Evolutionary conservation across 2,888 invertebrate genomes (phyloP), one percentile per base, ranked within the genome.

Genomic region (Danaus chrysippus): DNA sequence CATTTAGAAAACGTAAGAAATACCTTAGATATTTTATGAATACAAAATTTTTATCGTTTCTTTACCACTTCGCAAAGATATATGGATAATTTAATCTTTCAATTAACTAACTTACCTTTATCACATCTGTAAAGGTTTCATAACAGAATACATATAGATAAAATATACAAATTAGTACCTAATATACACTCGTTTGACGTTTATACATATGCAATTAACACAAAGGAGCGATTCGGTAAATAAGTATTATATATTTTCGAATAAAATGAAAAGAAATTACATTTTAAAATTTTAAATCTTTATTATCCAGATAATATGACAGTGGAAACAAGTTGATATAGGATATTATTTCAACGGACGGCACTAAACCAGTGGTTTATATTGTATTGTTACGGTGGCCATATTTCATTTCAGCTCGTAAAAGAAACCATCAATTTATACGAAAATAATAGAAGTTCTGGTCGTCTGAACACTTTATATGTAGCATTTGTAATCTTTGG

Each of bases 371-470:
- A 57, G 68, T 66, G 68, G 70, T 78, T 75, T 76, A 76, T 78
- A 67, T 68, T 62, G 68, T 71, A 68, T 73, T 73, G 73, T 68
- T 72, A 70, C 67, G 61, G 65, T 43, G 61, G 58, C 59, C 63
- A 68, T 76, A 72, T 69, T 72, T 76, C 73, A 76, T 72, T 68
- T 60, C 59, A 58, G 61, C 66, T 61, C 63, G 58, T 66, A 66
- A 69, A 67, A 70, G 64, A 56, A 61, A 71, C 77, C 71, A 79
- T 76, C 75, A 76, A 76, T 75, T 75, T 72, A 77, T 78, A 74
- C 69, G 72, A 75, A 66, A 76, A 78, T 78, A 77, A 78, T 80
- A 72, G 73, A 70, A 72, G 68, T 69, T 65, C 70, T 61, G 67
- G 68, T 66, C 69, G 66, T 66, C 65, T 62, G 65, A 71, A 67